A percentile compares a stretch with the other conserved stretches of the same genome.
phyloP scores from a whole-genome alignment of 92 coral and sea anemone species.

The Scolanthus callimorphus region DNA sequence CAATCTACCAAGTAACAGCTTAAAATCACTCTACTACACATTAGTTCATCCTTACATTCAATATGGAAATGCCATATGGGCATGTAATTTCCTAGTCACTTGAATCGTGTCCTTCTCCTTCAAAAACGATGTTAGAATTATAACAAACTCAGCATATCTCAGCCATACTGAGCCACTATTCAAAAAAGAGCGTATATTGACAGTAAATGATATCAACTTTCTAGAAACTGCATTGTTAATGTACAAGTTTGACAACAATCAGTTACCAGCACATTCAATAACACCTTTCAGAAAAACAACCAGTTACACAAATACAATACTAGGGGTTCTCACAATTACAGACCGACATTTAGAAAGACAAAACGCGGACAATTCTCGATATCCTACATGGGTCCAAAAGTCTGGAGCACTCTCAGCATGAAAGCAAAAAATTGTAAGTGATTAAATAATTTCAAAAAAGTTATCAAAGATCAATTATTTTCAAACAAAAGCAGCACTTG shows the following conservation, averaged over 20 bases:
- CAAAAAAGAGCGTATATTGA: background rate
- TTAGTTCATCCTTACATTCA: background rate
- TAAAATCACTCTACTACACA: background rate
- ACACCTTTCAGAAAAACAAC: background rate
- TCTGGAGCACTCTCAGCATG: constrained; percentile 6
- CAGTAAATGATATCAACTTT: background rate
- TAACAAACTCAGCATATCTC: background rate
- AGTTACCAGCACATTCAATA: background rate
- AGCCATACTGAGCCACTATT: constrained; percentile 1
- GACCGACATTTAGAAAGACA: background rate
- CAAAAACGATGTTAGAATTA: constrained; percentile 1
- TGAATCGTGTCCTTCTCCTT: background rate
- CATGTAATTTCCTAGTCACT: background rate
- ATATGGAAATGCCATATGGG: background rate
- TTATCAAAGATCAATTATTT: too few relatives aligned
- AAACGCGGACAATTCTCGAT: constrained; percentile 1
- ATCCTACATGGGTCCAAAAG: constrained; percentile 2
- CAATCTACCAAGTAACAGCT: background rate
- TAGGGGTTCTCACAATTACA: background rate
- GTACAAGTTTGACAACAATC: constrained; percentile 2
- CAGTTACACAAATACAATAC: background rate
- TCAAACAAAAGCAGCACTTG: too few relatives aligned
- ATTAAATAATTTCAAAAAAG: too few relatives aligned
- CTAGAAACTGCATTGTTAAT: constrained; percentile 2
- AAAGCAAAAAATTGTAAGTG: too few relatives aligned